Percentiles rank a stretch among this genome's conserved stretches.
These are phyloP conservation scores for Poecilia wingei DNA, from an alignment of 2,797 vertebrate species.

Conservation along the genomic window DNA sequence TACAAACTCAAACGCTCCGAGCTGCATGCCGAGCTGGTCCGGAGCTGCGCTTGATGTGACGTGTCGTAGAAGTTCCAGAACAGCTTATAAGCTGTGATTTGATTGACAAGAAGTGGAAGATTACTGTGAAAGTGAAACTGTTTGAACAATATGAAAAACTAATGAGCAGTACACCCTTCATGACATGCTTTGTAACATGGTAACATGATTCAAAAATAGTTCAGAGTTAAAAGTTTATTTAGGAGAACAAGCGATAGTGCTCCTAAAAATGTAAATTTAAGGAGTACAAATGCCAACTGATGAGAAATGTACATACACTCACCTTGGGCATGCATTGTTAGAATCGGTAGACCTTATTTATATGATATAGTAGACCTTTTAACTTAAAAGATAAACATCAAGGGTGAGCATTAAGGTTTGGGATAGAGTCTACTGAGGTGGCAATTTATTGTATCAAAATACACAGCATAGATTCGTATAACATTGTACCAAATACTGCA, in stretches of 20 bases:
- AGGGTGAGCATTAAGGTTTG: neutral
- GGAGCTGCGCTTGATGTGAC: conserved; percentile 7
- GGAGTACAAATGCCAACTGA: neutral
- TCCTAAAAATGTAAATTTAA: neutral
- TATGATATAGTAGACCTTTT: too few relatives aligned
- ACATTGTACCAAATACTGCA: neutral
- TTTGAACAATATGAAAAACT: conserved; percentile 21
- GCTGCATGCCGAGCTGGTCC: conserved; percentile 34
- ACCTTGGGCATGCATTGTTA: neutral
- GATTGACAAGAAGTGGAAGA: conserved; percentile 35
- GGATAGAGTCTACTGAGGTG: neutral
- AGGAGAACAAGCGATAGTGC: neutral
- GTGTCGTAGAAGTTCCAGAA: conserved; percentile 13
- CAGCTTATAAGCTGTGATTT: conserved; percentile 2
- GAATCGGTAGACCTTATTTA: neutral
- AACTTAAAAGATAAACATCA: neutral
- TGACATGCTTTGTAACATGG: neutral
- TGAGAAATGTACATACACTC: neutral
- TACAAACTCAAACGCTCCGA: conserved; percentile 38
- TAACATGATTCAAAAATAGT: neutral
- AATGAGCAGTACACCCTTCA: conserved; percentile 23
- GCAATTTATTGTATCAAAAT: neutral
- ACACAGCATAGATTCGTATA: neutral
- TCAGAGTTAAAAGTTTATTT: neutral
- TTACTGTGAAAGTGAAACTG: conserved; percentile 16